Conservation (phyloP, 2,888 invertebrate genomes). For the Agonopterix subpropinquella region DNA sequence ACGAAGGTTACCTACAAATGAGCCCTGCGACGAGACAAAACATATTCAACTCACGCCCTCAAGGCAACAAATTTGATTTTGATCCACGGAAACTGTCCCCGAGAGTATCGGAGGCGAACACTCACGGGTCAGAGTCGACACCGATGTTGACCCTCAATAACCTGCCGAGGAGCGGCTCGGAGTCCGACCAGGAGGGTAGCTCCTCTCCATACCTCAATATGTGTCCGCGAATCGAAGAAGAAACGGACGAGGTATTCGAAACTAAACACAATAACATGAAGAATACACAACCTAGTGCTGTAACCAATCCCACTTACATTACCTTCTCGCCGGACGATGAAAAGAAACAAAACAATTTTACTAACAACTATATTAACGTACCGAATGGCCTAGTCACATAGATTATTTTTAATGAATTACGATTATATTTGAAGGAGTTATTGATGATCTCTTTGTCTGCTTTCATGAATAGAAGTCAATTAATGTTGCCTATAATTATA, state of each 20-base stretch:
- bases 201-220: slow-evolving; percentile 45
- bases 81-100: slow-evolving; percentile 47
- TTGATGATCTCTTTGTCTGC: slow-evolving; percentile 6
- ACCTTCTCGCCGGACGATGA: slow-evolving; percentile 47
- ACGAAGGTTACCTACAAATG: slow-evolving; percentile 79
- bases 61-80: slow-evolving; percentile 70
- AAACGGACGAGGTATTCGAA: slow-evolving; percentile 60
- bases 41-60: slow-evolving; percentile 74
- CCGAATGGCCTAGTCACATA: slow-evolving; percentile 69
- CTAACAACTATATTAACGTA: slow-evolving; percentile 51
- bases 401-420: slow-evolving; percentile 15
- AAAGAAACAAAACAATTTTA: slow-evolving; percentile 51
- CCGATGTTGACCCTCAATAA: slow-evolving; percentile 72
- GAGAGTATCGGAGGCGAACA: slow-evolving; percentile 35
- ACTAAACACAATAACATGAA: slow-evolving; percentile 45
- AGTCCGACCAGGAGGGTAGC: slow-evolving; percentile 56
- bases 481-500: background rate
- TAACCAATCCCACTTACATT: slow-evolving; percentile 64
- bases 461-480: background rate
- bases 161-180: slow-evolving; percentile 55
- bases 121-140: slow-evolving; percentile 59
- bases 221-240: slow-evolving; percentile 56
- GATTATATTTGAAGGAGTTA: background rate
- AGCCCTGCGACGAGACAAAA: slow-evolving; percentile 58
- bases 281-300: slow-evolving; percentile 44